A percentile compares a stretch with the other conserved stretches of the same genome.
Conservation (phyloP, 2,888 invertebrate genomes). For the Helicoverpa assulta region DNA sequence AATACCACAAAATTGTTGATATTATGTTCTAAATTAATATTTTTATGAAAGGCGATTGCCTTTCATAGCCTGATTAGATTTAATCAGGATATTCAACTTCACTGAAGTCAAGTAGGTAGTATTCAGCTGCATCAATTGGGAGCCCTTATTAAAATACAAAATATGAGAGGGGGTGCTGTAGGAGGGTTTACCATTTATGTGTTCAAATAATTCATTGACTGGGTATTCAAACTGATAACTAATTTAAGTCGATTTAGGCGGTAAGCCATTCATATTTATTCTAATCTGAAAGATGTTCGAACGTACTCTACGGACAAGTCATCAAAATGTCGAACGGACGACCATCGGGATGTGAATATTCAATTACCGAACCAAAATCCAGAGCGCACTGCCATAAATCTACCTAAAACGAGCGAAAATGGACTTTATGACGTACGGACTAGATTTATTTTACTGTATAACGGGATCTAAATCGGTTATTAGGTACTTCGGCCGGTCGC, state of each 20-base stretch:
- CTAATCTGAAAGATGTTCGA: slow-evolving; percentile 64
- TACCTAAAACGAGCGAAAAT: slow-evolving; percentile 52
- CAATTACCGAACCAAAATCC: slow-evolving; percentile 78
- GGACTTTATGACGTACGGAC: slow-evolving; percentile 56
- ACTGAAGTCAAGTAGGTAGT: not conserved
- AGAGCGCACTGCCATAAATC: slow-evolving; percentile 62
- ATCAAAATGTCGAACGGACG: slow-evolving; percentile 76
- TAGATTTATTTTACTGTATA: slow-evolving; percentile 31
- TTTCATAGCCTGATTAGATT: not conserved
- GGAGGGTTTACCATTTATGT: not conserved
- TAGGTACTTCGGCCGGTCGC: slow-evolving; percentile 58
- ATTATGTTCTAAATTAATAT: no score
- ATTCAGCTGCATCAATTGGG: not conserved
- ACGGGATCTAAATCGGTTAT: slow-evolving; percentile 40
- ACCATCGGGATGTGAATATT: slow-evolving; percentile 82
- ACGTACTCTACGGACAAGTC: slow-evolving; percentile 67
- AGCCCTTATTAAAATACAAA: not conserved
- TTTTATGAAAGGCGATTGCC: no score
- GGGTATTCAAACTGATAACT: slow-evolving; percentile 29
- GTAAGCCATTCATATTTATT: slow-evolving; percentile 54
- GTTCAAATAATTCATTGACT: slow-evolving; percentile 14
- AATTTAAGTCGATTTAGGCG: slow-evolving; percentile 33
- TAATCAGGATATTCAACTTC: not conserved
- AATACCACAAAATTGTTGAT: no score
- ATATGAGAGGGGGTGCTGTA: not conserved